Evolutionary conservation across 92 coral and sea anemone species (phyloP), one percentile per base, ranked within the genome.

Genomic region (Porites divaricata): DNA sequence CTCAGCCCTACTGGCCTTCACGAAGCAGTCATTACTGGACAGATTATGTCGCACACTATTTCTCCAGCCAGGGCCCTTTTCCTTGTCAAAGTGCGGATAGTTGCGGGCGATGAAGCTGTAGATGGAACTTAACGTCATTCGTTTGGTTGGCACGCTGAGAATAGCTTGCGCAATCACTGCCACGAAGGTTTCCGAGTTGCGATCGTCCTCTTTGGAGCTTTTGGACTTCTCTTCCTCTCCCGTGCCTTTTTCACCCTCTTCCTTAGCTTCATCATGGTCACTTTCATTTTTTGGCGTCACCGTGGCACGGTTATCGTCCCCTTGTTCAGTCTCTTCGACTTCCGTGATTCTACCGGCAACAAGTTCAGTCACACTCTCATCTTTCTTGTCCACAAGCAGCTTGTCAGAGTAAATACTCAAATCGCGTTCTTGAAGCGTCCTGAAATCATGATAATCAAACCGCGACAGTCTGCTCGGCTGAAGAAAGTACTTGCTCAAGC

Each of bases 31-130:
- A 78, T 96, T 96, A 85, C 99, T 96, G 50, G 99, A 96, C 70
- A 96, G 95, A 70, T 96, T 96, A 66, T 96, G 99, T 24, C 99
- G 91, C 21, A 96, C 99, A 68, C 99, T 96, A 76, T 96, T 96
- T 65, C 99, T 91, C 99, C 99, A 96, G 50, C 99, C 99, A 1
- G 99, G 99, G 2, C 99, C 99, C 67, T 96, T 96, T 80, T 96
- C 99, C 70, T 93, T 95, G 77, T 96, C 98, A 56, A 96, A 96
- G 85, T 96, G 99, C 1, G 99, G 96, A 71, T 92, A 96, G 63
- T 92, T 89, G 28, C 86, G 90, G 19, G 99, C 99, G 83, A 96
- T 96, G 86, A 90, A 96, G 90, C 89, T 89, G 89, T 96, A 96
- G 70, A 96, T 96, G 23, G 99, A 96, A 62, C 99, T 96, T 81